Evolutionary conservation across 2,113 vertebrate genomes (phyloP), one percentile per base, ranked within the genome.

Genomic region (Neofelis nebulosa): DNA sequence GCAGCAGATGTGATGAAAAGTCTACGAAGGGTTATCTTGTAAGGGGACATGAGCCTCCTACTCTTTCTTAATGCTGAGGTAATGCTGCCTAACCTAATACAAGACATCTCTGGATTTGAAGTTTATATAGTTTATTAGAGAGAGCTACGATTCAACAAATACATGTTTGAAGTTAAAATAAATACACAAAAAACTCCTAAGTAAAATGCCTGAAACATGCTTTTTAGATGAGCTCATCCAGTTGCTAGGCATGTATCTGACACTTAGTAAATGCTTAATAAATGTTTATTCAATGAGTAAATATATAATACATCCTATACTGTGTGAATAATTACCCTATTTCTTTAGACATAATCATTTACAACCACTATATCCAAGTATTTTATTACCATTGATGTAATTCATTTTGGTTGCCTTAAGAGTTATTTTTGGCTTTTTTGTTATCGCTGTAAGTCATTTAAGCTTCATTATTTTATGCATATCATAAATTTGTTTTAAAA

Each of bases 361-460:
- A 83, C 23, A 94, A 63, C 38, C 71, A 90, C 87, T 96, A 97
- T 79, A 52, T 92, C 52, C 48, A 97, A 83, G 38, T 66, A 88
- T 85, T 82, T 95, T 74, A 79, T 89, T 69, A 97, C 8, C 13
- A 82, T 23, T 50, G 38, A 89, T 82, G 9, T 73, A 93, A 91
- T 86, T 96, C 80, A 78, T 57, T 92, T 95, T 76, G 50, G 57
- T 89, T 74, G 41, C 48, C 11, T 50, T 84, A 63, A 91, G 68
- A 92, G 95, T 78, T 96, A 96, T 66, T 97, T 95, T 94, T 94
- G 76, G 50, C 29, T 89, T 96, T 73, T 79, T 79, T 95, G 66
- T 12, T 21, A 95, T 45, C 27, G 25, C 27, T 85, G 0, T 76
- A 82, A 97, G 61, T 96, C 66, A 96, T 23, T 82, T 83, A 94